phyloP scores from a whole-genome alignment of 1,140 invertebrate species.

The Coboldia fuscipes region DNA sequence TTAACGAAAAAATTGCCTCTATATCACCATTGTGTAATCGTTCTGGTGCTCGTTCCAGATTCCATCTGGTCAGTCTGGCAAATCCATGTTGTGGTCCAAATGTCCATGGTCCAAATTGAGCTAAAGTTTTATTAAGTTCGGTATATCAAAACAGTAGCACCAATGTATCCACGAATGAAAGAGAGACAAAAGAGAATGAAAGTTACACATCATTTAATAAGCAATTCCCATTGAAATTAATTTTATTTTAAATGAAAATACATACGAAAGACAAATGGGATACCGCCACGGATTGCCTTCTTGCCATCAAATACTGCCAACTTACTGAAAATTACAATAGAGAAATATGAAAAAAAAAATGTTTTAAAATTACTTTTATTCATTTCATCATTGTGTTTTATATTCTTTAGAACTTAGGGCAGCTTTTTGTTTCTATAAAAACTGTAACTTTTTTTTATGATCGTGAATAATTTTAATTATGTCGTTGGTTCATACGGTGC shows the following conservation, averaged over 20 bases:
- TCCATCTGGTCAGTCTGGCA: constrained; percentile 76
- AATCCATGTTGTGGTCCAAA: constrained; percentile 89
- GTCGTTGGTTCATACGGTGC: too few species aligned
- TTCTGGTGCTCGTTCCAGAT: constrained; percentile 68
- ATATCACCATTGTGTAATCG: constrained; percentile 70
- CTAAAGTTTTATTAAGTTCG: too few species aligned
- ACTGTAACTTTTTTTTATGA: too few species aligned
- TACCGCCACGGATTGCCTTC: constrained; percentile 82
- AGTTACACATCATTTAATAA: constrained; percentile 2
- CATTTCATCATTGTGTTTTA: too few species aligned
- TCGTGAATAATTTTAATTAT: too few species aligned
- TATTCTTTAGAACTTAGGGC: too few species aligned
- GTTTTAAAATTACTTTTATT: too few species aligned
- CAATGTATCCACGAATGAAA: constrained; percentile 1
- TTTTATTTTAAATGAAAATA: constrained; percentile 16
- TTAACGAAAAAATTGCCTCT: constrained; percentile 73
- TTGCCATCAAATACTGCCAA: constrained; percentile 88
- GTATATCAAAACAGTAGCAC: too few species aligned
- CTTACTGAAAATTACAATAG: constrained; percentile 59
- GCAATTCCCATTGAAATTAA: constrained; percentile 4
- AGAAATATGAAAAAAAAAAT: not conserved
- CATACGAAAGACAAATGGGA: constrained; percentile 93
- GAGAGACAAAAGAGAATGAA: not conserved
- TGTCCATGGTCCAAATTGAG: constrained; percentile 84
- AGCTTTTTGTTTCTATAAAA: not conserved